Percentiles rank a stretch among this genome's conserved stretches.
Evolutionary conservation across 2,797 vertebrate species (phyloP).

Genomic region (Onychomys leucogaster): DNA sequence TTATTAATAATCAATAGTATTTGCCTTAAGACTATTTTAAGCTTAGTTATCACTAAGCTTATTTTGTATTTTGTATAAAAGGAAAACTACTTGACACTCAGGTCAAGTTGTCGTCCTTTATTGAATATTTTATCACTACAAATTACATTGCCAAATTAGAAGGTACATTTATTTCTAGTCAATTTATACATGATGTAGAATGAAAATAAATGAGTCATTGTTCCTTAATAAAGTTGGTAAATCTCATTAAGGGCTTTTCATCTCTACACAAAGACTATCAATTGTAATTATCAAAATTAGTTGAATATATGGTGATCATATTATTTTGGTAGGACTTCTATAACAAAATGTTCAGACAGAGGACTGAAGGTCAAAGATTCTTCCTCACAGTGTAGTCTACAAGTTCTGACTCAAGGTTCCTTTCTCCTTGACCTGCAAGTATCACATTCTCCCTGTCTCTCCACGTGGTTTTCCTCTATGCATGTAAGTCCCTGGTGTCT

Average conservation of each 20-base stretch:
- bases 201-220: background rate
- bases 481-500: background rate
- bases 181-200: background rate
- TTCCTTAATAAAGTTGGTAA: slow-evolving; percentile 1
- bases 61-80: slow-evolving; percentile 8
- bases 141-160: slow-evolving; percentile 6
- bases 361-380: background rate
- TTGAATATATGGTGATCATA: background rate
- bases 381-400: background rate
- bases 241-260: background rate
- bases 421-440: background rate
- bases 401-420: background rate
- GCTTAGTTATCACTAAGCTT: background rate
- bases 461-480: background rate
- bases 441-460: background rate
- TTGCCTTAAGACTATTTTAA: background rate
- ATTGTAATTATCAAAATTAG: background rate
- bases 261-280: background rate
- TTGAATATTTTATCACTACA: background rate
- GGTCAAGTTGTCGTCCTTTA: background rate
- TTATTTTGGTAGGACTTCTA: background rate
- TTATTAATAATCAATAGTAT: slow-evolving; percentile 2
- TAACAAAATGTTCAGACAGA: background rate
- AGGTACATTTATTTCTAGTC: background rate
- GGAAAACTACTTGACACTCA: background rate